Evolutionary conservation across 2,113 vertebrate species (phyloP).

Genomic region (Pseudorhombus dupliciocellatus): DNA sequence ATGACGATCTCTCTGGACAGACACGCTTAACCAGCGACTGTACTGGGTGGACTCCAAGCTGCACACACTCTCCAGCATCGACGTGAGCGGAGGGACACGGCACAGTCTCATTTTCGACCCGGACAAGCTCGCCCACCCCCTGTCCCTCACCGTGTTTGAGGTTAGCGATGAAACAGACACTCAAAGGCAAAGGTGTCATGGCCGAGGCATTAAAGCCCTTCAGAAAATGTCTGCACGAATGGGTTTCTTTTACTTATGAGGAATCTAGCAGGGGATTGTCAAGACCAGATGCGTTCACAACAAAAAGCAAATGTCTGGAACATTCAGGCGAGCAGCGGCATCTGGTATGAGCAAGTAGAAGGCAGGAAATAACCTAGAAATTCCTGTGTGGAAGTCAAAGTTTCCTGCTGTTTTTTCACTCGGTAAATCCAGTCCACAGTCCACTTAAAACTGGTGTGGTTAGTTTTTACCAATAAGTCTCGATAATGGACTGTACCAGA

Average conservation of each 20-base stretch:
- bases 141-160: conserved; percentile 88
- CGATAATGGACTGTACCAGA: no score
- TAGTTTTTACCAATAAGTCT: background rate
- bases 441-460: background rate
- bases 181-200: background rate
- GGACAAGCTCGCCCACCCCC: conserved; percentile 79
- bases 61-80: conserved; percentile 87
- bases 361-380: no score
- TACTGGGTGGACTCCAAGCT: conserved; percentile 94
- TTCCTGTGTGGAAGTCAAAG: no score
- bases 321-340: no score
- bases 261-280: no score
- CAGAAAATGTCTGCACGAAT: no score
- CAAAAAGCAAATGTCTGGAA: no score
- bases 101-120: conserved; percentile 76
- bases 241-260: no score
- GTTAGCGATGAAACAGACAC: conserved; percentile 63
- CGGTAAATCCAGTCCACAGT: background rate
- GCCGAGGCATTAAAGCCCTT: background rate
- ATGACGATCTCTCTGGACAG: conserved; percentile 67
- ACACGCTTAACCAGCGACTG: conserved; percentile 84
- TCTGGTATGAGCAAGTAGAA: no score
- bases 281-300: no score
- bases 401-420: no score
- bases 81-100: conserved; percentile 80